phyloP scores from a whole-genome alignment of 2,888 invertebrate species.

The Polydrusus pterygomalis region DNA sequence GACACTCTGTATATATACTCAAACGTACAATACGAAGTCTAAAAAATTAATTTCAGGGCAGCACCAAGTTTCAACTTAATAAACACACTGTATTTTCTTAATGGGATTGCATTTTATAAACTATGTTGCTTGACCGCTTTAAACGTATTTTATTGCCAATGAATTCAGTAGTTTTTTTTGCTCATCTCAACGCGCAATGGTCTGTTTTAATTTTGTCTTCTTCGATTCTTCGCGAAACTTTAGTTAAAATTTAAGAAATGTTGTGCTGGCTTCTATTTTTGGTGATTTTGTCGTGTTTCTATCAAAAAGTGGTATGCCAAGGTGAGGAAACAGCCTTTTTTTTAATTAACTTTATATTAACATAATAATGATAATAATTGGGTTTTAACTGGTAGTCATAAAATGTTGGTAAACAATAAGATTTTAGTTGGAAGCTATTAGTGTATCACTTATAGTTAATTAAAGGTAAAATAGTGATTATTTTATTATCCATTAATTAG shows the following conservation, averaged over 20 bases:
- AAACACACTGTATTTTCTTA: neutral
- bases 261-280: neutral
- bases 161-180: neutral
- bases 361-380: neutral
- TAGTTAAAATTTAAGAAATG: neutral
- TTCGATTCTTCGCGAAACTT: neutral
- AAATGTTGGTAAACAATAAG: neutral
- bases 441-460: neutral
- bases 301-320: constrained; percentile 11
- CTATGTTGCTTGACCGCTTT: constrained; percentile 11
- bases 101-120: neutral
- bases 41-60: too few species aligned
- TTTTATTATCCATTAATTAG: neutral
- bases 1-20: too few species aligned
- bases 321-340: neutral
- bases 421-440: neutral
- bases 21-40: too few species aligned
- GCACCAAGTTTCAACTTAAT: too few species aligned
- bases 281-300: neutral
- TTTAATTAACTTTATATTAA: neutral
- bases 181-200: constrained; percentile 1
- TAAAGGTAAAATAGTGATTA: too few species aligned
- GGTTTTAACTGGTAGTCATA: neutral
- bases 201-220: neutral
- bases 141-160: neutral